phyloP scores from a whole-genome alignment of 2,113 vertebrate genomes.

The Chaetops frenatus region DNA sequence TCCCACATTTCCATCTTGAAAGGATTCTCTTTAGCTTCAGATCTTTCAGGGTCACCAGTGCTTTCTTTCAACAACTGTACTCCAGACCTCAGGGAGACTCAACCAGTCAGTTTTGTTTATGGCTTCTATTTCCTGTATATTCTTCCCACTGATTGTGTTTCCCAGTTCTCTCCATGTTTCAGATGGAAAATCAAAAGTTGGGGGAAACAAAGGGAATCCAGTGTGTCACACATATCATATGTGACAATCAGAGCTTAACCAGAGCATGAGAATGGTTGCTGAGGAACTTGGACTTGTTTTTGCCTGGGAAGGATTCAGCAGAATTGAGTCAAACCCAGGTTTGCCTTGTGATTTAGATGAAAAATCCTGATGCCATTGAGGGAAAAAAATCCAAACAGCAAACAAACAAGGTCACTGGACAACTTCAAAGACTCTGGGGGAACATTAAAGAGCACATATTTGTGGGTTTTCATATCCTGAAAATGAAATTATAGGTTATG shows the following conservation, averaged over 20 bases:
- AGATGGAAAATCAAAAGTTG: background rate
- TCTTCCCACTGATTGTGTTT: background rate
- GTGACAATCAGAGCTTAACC: background rate
- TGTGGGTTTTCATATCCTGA: background rate
- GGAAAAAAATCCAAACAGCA: background rate
- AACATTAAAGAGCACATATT: background rate
- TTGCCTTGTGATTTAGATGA: background rate
- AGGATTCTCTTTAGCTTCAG: constrained; percentile 44
- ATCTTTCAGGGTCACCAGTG: constrained; percentile 46
- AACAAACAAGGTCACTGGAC: background rate
- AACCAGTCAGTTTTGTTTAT: constrained; percentile 27
- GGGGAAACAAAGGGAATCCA: background rate
- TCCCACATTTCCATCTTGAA: constrained; percentile 60
- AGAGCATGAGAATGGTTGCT: background rate
- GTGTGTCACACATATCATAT: background rate
- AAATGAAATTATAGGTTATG: background rate
- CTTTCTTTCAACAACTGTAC: constrained; percentile 60
- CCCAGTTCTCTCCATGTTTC: background rate
- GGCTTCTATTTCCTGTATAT: constrained; percentile 37
- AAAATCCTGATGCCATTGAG: background rate
- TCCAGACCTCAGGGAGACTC: constrained; percentile 25
- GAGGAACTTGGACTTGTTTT: background rate
- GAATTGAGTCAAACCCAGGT: background rate
- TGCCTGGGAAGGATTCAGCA: background rate
- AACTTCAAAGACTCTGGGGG: background rate